A percentile compares a stretch with the other conserved stretches of the same genome.
Evolutionary conservation across 1,140 invertebrate species (phyloP).

Genomic region (Pteromalus puparum): DNA sequence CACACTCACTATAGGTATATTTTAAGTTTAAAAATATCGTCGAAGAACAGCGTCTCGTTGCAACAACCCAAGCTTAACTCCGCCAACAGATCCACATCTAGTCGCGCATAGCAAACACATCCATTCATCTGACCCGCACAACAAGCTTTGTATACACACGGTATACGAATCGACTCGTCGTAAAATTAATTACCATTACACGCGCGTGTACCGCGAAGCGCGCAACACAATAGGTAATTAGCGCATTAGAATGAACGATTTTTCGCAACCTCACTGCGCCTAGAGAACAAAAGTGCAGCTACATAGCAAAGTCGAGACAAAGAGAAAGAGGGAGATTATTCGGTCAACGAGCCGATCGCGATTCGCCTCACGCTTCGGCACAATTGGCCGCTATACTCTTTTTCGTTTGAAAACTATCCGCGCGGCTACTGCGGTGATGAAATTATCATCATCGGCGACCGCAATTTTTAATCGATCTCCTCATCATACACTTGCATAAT

Average conservation of each 20-base stretch:
- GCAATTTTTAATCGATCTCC: neutral
- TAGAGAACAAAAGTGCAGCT: neutral
- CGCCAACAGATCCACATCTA: too few relatives aligned
- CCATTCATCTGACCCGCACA: too few relatives aligned
- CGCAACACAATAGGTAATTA: neutral
- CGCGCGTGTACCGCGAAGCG: neutral
- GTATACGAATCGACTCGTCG: neutral
- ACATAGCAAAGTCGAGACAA: neutral
- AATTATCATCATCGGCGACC: neutral
- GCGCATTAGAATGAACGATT: slow-evolving; percentile 19
- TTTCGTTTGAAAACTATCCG: too few relatives aligned
- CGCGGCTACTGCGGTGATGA: too few relatives aligned
- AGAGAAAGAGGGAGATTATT: slow-evolving; percentile 8
- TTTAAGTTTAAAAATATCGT: too few relatives aligned
- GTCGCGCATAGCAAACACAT: too few relatives aligned
- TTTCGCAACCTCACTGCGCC: neutral
- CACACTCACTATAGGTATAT: too few relatives aligned
- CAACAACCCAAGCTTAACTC: too few relatives aligned
- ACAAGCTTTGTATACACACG: neutral
- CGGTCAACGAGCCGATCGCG: neutral
- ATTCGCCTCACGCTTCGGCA: neutral
- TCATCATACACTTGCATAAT: neutral
- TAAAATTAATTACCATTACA: neutral
- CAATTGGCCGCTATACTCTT: neutral
- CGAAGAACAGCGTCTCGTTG: too few relatives aligned